Conservation (phyloP, 2,888 invertebrate genomes). For the Ditylenchus weischeri region DNA sequence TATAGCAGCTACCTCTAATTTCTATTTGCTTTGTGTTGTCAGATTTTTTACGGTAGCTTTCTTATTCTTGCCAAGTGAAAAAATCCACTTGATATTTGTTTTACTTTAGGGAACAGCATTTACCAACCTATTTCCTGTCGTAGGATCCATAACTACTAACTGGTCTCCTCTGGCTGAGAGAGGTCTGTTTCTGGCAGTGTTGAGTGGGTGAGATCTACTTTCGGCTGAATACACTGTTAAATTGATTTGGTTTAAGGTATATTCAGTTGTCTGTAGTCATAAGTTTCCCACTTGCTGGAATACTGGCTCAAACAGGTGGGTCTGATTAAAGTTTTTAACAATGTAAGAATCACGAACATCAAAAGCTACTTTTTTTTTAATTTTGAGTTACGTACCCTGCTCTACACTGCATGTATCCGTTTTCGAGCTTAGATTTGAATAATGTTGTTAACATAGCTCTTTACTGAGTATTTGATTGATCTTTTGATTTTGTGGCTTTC, state of each 20-base stretch:
- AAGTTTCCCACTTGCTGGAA: slow-evolving; percentile 46
- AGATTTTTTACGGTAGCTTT: slow-evolving; percentile 33
- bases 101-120: slow-evolving; percentile 25
- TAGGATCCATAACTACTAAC: slow-evolving; percentile 42
- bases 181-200: slow-evolving; percentile 30
- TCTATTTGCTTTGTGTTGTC: slow-evolving; percentile 16
- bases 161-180: slow-evolving; percentile 41
- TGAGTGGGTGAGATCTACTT: background rate
- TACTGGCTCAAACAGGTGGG: slow-evolving; percentile 23
- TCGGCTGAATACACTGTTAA: slow-evolving; percentile 32
- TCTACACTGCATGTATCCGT: too few relatives aligned
- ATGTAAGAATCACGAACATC: too few relatives aligned
- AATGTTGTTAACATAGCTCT: too few relatives aligned
- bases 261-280: slow-evolving; percentile 45
- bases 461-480: too few relatives aligned
- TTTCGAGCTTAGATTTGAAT: too few relatives aligned
- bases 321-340: background rate
- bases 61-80: too few relatives aligned
- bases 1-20: slow-evolving; percentile 31
- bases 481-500: too few relatives aligned
- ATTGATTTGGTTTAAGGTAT: slow-evolving; percentile 38
- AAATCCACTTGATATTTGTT: too few relatives aligned
- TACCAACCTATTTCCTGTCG: slow-evolving; percentile 44
- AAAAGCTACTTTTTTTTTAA: too few relatives aligned
- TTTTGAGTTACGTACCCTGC: too few relatives aligned